A percentile compares a stretch with the other conserved stretches of the same genome.
Evolutionary conservation across 2,888 invertebrate species (phyloP).

Genomic region (Hipparchia semele): DNA sequence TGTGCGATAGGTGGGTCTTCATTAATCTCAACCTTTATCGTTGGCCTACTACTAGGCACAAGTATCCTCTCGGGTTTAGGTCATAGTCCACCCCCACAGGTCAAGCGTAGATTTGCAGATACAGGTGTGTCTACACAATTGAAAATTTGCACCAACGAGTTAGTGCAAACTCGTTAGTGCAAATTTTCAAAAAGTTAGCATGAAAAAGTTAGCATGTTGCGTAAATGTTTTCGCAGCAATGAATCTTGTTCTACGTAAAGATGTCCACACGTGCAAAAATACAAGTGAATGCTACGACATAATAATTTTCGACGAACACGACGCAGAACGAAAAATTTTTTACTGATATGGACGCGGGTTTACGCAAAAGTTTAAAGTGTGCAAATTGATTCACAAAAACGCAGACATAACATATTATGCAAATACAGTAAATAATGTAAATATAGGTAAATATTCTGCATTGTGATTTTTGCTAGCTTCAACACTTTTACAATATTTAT

Average conservation of each 20-base stretch:
- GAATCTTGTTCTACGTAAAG: neutral
- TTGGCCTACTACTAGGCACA: too few relatives aligned
- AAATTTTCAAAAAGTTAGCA: too few relatives aligned
- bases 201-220: too few relatives aligned
- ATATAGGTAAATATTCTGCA: neutral
- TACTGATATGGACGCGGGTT: neutral
- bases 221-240: neutral
- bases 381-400: slow-evolving; percentile 14
- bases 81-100: too few relatives aligned
- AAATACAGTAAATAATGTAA: neutral
- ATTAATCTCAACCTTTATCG: too few relatives aligned
- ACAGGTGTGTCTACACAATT: neutral
- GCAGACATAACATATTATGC: slow-evolving; percentile 3
- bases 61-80: too few relatives aligned
- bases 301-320: neutral
- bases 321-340: neutral
- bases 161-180: too few relatives aligned
- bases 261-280: neutral
- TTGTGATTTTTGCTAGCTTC: neutral
- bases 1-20: neutral
- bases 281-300: neutral
- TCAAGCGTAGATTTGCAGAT: too few relatives aligned
- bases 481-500: neutral
- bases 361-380: neutral
- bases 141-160: neutral